phyloP scores from a whole-genome alignment of 2,888 invertebrate species.

The Lasioglossum pauxillum region DNA sequence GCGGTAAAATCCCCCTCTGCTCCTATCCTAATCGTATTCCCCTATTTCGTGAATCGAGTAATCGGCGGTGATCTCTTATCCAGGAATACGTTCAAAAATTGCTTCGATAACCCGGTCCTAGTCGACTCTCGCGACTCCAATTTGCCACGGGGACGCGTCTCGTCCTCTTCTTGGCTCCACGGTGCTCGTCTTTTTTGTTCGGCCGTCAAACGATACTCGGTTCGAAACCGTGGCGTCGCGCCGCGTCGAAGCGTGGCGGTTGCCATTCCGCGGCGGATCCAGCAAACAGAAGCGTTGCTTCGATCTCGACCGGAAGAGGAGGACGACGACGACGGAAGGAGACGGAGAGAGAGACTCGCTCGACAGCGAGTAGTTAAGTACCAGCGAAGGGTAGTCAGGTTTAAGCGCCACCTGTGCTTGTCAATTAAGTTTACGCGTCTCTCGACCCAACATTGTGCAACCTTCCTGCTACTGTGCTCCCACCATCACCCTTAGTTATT shows the following conservation, averaged over 20 bases:
- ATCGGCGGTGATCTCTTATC: not conserved
- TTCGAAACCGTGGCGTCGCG: not conserved
- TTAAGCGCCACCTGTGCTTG: slow-evolving; percentile 80
- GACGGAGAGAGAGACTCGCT: slow-evolving; percentile 10
- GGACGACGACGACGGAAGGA: not conserved
- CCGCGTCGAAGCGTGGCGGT: not conserved
- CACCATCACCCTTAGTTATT: slow-evolving; percentile 68
- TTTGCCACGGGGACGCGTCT: not conserved
- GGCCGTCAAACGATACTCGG: slow-evolving; percentile 14
- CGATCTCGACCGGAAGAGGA: slow-evolving; percentile 33
- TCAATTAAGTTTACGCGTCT: slow-evolving; percentile 80
- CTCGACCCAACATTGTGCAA: slow-evolving; percentile 69
- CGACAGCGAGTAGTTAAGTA: slow-evolving; percentile 71
- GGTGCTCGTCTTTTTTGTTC: not conserved
- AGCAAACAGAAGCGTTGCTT: slow-evolving; percentile 53
- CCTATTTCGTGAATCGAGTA: not conserved
- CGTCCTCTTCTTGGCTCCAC: slow-evolving; percentile 8
- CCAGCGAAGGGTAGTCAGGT: slow-evolving; percentile 75
- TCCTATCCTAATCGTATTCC: not conserved
- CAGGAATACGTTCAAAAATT: slow-evolving; percentile 30
- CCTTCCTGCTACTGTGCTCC: slow-evolving; percentile 56
- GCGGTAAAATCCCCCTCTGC: not conserved
- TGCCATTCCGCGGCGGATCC: slow-evolving; percentile 59
- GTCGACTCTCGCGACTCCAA: slow-evolving; percentile 67
- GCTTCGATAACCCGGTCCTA: slow-evolving; percentile 48